A percentile compares a stretch with the other conserved stretches of the same genome.
These are phyloP conservation scores for Dendropsophus ebraccatus DNA, from an alignment of 2,113 vertebrate genomes.

Conservation along the genomic window DNA sequence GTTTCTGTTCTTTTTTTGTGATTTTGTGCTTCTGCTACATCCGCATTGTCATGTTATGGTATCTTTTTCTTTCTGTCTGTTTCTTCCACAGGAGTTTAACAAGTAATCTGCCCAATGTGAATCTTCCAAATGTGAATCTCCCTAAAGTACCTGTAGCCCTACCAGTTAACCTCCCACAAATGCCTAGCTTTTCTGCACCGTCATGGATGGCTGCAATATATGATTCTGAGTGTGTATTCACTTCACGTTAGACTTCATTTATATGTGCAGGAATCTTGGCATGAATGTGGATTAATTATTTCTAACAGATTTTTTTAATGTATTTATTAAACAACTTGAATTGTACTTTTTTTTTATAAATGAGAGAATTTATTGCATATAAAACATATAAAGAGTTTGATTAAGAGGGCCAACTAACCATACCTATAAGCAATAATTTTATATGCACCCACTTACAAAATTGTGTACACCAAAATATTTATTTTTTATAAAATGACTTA, in stretches of 20 bases:
- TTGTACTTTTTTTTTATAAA: too few relatives aligned
- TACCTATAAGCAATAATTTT: too few relatives aligned
- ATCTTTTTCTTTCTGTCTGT: conserved; percentile 99
- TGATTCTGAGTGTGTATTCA: conserved; percentile 99
- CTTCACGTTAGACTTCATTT: conserved; percentile 91
- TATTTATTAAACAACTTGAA: too few relatives aligned
- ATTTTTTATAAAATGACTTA: too few relatives aligned
- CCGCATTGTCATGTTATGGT: conserved; percentile 97
- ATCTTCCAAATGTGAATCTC: conserved; percentile 99
- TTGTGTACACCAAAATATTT: too few relatives aligned
- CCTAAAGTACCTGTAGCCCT: conserved; percentile 97
- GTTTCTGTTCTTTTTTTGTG: conserved; percentile 64
- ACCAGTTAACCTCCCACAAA: conserved; percentile 99
- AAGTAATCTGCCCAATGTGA: conserved; percentile 99
- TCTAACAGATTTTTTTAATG: conserved; percentile 60
- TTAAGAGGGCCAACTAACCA: too few relatives aligned
- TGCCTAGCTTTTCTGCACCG: conserved; percentile 99
- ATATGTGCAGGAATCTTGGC: conserved; percentile 88
- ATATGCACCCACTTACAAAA: too few relatives aligned
- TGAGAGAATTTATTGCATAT: too few relatives aligned
- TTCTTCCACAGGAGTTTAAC: conserved; percentile 96
- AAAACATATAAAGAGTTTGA: too few relatives aligned
- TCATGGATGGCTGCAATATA: conserved; percentile 98
- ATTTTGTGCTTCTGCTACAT: conserved; percentile 89
- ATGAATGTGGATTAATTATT: conserved; percentile 90